These are phyloP conservation scores for Autographa pulchrina DNA, from an alignment of 2,888 invertebrate genomes.

Conservation along the genomic window DNA sequence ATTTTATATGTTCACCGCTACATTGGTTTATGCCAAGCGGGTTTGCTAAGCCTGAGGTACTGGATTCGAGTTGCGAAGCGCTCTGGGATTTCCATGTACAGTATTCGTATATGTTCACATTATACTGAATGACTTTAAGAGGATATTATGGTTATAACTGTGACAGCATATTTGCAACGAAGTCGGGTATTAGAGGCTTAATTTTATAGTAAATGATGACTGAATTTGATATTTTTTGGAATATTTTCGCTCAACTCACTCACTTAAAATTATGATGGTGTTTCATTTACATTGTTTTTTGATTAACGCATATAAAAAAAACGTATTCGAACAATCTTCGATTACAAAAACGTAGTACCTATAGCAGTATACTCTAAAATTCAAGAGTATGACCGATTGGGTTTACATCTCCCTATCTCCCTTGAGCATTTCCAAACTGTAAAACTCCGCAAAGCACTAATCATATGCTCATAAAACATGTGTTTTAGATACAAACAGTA, in stretches of 20 bases:
- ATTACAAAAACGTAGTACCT: too few relatives aligned
- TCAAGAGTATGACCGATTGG: not conserved
- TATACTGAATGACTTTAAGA: slow-evolving; percentile 4
- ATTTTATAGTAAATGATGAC: not conserved
- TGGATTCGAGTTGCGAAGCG: not conserved
- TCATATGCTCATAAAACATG: slow-evolving; percentile 6
- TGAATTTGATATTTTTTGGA: too few relatives aligned
- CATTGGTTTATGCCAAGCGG: slow-evolving; percentile 2
- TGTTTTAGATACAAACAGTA: not conserved
- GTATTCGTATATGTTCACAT: not conserved
- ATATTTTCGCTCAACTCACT: too few relatives aligned
- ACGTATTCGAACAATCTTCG: too few relatives aligned
- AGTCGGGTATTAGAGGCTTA: not conserved
- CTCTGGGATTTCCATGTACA: not conserved
- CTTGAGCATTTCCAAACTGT: not conserved
- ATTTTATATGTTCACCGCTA: slow-evolving; percentile 7
- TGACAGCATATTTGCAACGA: slow-evolving; percentile 4
- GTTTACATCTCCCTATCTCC: not conserved
- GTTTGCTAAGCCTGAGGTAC: not conserved
- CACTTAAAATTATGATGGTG: too few relatives aligned
- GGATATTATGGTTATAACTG: not conserved
- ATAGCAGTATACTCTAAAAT: not conserved
- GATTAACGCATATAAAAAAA: too few relatives aligned
- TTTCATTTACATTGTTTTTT: too few relatives aligned
- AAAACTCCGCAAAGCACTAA: not conserved